Percentiles rank a stretch among this genome's conserved stretches.
These are phyloP conservation scores for Cerastis leucographa DNA, from an alignment of 2,888 invertebrate species.

Conservation along the genomic window DNA sequence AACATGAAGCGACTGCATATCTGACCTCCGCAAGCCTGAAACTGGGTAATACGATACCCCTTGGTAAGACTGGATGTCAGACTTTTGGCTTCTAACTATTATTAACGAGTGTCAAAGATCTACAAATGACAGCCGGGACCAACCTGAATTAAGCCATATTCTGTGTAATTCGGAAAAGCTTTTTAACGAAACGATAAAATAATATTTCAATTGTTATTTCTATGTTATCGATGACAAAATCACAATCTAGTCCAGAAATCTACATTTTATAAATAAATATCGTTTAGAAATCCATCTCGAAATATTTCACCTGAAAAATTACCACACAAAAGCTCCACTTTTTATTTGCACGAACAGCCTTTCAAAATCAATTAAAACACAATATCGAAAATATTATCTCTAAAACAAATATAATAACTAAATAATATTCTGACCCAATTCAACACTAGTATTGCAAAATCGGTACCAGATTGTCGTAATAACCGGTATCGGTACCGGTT, in stretches of 20 bases:
- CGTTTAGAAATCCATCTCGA: constrained; percentile 21
- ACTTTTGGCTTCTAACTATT: no score
- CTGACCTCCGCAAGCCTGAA: no score
- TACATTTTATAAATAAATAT: not conserved
- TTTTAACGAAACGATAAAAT: not conserved
- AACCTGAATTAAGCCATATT: not conserved
- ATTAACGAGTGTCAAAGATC: no score
- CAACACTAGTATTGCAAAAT: constrained; percentile 63
- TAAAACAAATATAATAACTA: constrained; percentile 39
- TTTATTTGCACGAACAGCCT: constrained; percentile 15
- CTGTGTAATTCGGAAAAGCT: not conserved
- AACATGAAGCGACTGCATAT: no score
- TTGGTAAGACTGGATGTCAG: no score
- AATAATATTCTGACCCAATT: constrained; percentile 59
- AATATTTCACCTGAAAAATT: constrained; percentile 10
- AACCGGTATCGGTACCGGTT: constrained; percentile 64
- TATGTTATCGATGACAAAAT: not conserved
- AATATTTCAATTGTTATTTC: not conserved
- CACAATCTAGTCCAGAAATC: not conserved
- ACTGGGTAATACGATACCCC: no score
- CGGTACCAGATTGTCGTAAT: constrained; percentile 60
- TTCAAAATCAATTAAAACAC: constrained; percentile 52
- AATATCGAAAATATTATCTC: constrained; percentile 29
- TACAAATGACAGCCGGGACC: no score
- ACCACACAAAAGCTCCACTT: not conserved